Percentiles rank a stretch among this genome's conserved stretches.
Conservation (phyloP, 2,888 invertebrate genomes). For the Creontiades dilutus region DNA sequence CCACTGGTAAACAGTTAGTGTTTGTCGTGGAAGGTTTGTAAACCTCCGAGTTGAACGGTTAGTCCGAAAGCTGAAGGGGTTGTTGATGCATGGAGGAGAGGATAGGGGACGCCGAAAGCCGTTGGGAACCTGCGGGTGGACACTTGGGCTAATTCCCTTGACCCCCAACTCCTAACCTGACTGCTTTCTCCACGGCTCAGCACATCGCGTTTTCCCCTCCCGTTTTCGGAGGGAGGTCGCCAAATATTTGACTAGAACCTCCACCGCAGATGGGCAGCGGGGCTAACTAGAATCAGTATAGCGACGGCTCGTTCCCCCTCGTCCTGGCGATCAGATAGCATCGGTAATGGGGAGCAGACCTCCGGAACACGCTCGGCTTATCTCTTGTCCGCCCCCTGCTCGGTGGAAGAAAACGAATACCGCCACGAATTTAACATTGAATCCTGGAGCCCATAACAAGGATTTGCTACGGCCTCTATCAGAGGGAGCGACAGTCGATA, state of each 20-base stretch:
- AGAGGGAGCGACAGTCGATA: too few species aligned
- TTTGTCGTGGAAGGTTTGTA: conserved; percentile 59
- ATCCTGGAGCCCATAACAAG: neutral
- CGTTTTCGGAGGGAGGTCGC: neutral
- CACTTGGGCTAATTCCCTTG: conserved; percentile 66
- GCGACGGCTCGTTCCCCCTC: neutral
- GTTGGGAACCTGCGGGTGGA: conserved; percentile 54
- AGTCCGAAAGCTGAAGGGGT: neutral
- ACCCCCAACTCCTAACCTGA: conserved; percentile 30
- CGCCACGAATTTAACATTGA: neutral
- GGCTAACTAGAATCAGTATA: conserved; percentile 20
- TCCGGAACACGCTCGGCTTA: conserved; percentile 40
- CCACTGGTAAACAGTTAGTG: conserved; percentile 52
- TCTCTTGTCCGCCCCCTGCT: conserved; percentile 9
- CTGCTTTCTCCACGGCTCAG: neutral
- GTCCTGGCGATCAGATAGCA: conserved; percentile 20
- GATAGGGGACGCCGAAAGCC: conserved; percentile 1
- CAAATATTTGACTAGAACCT: conserved; percentile 49
- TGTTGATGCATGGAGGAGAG: neutral
- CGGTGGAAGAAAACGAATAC: neutral
- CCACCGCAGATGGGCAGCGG: neutral
- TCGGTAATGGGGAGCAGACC: conserved; percentile 14
- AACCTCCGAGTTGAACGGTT: conserved; percentile 41
- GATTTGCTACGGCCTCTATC: neutral
- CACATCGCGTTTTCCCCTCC: neutral